These are phyloP conservation scores for Lonchura striata DNA, from an alignment of 2,113 vertebrate species.

Conservation along the genomic window DNA sequence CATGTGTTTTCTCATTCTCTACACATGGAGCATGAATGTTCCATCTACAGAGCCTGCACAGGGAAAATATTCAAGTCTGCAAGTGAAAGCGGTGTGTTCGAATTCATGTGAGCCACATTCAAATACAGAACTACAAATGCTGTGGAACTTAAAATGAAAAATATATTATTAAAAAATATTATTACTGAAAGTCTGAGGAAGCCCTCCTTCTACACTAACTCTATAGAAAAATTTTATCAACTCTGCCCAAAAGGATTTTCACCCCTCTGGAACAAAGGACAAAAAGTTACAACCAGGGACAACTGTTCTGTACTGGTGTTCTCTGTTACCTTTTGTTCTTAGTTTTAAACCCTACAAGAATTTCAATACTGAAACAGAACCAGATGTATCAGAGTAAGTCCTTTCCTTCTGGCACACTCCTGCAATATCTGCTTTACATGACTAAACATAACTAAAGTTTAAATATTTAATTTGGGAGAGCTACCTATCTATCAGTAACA, in stretches of 20 bases:
- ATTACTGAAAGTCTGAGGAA: neutral
- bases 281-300: neutral
- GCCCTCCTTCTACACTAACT: neutral
- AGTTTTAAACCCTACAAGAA: neutral
- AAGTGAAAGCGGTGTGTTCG: neutral
- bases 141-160: neutral
- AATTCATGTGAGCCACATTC: neutral
- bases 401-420: neutral
- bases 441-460: neutral
- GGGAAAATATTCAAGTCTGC: neutral
- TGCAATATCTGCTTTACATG: neutral
- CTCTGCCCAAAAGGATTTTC: neutral
- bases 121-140: neutral
- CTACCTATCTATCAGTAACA: neutral
- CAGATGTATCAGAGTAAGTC: neutral
- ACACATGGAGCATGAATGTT: neutral
- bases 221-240: neutral
- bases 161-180: neutral
- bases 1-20: constrained; percentile 34
- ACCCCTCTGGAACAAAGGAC: neutral
- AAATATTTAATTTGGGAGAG: neutral
- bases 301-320: neutral
- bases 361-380: neutral
- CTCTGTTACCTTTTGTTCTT: neutral
- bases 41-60: neutral